Base-by-base conservation (phyloP, 2,888 invertebrate species). In the Pocota personata region DNA sequence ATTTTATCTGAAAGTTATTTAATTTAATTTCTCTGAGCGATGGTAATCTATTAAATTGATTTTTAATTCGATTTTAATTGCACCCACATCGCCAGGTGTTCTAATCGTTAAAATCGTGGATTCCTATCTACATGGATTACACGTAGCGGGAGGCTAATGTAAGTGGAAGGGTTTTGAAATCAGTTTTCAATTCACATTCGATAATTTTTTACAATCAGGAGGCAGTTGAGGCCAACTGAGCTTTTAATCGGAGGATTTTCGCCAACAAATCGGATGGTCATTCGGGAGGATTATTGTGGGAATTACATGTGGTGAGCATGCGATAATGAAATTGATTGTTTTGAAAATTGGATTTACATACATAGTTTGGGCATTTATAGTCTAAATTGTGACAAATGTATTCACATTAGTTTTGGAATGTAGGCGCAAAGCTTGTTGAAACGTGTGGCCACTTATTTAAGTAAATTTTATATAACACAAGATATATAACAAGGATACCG, bases 31-130 rank as follows among this genome's bases (percentile, higher is more conserved):
- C 8, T 10, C 2, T 16, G 12, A 30, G 40, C 52, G 40, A 21
- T 48, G 43, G 43, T 60, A 60, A 52, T 77, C 52, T 52, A 32
- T 69, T 30, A 52, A 77, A 77, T 69, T 77, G 69, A 77, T 52
- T 60, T 77, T 77, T 69, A 60, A 77, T 77, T 77, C 60, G 32
- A 62, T 69, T 77, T 77, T 60, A 77, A 77, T 77, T 69, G 27
- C 57, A 43, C 16, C 37, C 27, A 37, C 4, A 40, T 24, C 16
- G 6, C 2, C 35, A 55, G 32, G 46, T 55, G 48, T 12, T 52
- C 24, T 35, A 40, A 30, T 24, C n/a, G 19, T 30, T 10, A 52
- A 50, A 32, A 21, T 8, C 10, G 27, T 24, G 35, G 5, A 12
- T 8, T 12, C 10, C 2, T 46, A n/a, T 5, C n/a, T 14, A 2